Conservation (phyloP, 1,140 invertebrate species). For the Rhizoglyphus robini region DNA sequence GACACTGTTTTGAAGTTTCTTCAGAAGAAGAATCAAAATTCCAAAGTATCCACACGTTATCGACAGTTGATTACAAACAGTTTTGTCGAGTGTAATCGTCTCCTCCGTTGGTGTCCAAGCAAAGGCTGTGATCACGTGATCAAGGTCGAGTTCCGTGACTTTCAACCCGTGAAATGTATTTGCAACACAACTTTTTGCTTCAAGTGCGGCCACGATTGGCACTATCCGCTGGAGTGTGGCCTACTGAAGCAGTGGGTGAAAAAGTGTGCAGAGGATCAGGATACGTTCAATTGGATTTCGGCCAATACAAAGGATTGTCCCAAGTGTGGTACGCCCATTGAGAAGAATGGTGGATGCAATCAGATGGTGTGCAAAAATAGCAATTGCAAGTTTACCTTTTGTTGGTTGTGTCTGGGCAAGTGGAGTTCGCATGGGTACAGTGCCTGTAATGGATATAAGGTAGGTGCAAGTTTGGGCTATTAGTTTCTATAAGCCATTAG, state of each 20-base stretch:
- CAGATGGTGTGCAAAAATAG: conserved; percentile 67
- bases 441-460: conserved; percentile 67
- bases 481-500: too few relatives aligned
- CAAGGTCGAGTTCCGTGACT: conserved; percentile 49
- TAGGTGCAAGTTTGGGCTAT: conserved; percentile 69
- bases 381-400: conserved; percentile 62
- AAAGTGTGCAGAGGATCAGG: conserved; percentile 97
- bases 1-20: conserved; percentile 53
- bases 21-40: conserved; percentile 24
- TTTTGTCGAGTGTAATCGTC: conserved; percentile 91
- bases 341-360: conserved; percentile 63
- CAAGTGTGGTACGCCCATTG: conserved; percentile 55
- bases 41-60: conserved; percentile 74
- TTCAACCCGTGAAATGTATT: conserved; percentile 29
- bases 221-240: conserved; percentile 90
- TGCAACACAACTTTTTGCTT: conserved; percentile 75
- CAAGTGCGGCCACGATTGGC: conserved; percentile 86
- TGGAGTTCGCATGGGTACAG: conserved; percentile 76
- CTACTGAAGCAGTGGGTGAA: conserved; percentile 94
- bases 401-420: conserved; percentile 57
- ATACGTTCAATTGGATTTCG: conserved; percentile 92
- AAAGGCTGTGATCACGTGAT: conserved; percentile 92
- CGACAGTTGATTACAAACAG: conserved; percentile 96
- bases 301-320: conserved; percentile 59
- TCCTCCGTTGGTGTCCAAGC: conserved; percentile 92